A percentile compares a stretch with the other conserved stretches of the same genome.
Conservation (phyloP, 1,140 invertebrate species). For the Zophobas atratus region DNA sequence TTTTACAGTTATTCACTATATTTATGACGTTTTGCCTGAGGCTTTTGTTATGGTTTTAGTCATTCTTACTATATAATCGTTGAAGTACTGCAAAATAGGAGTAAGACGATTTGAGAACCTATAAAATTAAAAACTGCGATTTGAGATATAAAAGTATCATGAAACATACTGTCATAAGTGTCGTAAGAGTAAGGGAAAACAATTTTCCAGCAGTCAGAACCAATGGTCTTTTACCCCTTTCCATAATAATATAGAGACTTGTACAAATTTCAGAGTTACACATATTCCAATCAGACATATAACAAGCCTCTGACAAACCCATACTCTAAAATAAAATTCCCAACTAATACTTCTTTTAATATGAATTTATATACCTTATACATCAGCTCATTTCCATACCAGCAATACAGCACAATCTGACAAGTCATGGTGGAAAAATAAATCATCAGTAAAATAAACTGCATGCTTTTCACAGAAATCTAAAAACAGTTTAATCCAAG, state of each 20-base stretch:
- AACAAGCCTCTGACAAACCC: conserved; percentile 59
- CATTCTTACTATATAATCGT: conserved; percentile 46
- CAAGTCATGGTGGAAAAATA: conserved; percentile 54
- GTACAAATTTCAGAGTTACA: conserved; percentile 52
- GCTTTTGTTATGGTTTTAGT: background rate
- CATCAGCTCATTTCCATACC: conserved; percentile 59
- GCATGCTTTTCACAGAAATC: conserved; percentile 44
- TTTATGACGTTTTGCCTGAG: no score
- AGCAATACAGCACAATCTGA: conserved; percentile 58
- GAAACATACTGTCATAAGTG: conserved; percentile 28
- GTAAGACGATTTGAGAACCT: conserved; percentile 51
- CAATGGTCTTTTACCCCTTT: conserved; percentile 57
- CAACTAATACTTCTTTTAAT: conserved; percentile 26
- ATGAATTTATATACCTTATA: conserved; percentile 22
- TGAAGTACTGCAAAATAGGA: conserved; percentile 54
- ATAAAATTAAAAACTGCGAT: background rate
- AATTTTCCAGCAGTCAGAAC: conserved; percentile 63
- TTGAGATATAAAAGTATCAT: conserved; percentile 9
- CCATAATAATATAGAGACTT: conserved; percentile 62
- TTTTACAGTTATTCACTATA: no score
- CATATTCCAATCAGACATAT: conserved; percentile 63
- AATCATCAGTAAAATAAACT: conserved; percentile 54
- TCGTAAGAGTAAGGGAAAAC: conserved; percentile 36
- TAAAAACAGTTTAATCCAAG: conserved; percentile 22
- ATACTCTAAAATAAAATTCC: conserved; percentile 59